phyloP scores from a whole-genome alignment of 2,888 invertebrate genomes.

The Lochmaea capreae region DNA sequence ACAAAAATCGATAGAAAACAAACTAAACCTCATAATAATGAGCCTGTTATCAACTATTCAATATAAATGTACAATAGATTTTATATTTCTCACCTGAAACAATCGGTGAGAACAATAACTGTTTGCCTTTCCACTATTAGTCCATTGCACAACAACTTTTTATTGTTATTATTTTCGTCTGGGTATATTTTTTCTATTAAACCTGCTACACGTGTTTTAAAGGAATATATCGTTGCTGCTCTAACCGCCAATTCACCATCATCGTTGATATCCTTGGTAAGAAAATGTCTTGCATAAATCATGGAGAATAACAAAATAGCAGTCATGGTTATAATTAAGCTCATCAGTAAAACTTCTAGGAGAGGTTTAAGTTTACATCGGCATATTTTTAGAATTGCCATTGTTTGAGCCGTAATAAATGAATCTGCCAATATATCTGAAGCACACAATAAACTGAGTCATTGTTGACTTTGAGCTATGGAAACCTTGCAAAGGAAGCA shows the following conservation, averaged over 20 bases:
- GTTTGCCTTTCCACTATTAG: neutral
- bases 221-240: neutral
- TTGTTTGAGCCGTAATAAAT: neutral
- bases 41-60: no score
- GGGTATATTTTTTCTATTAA: slow-evolving; percentile 2
- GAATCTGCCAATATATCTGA: neutral
- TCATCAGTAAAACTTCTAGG: slow-evolving; percentile 1
- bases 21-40: no score
- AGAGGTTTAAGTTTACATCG: slow-evolving; percentile 1
- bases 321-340: neutral
- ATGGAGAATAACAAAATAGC: neutral
- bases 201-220: neutral
- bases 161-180: neutral
- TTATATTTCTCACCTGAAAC: slow-evolving; percentile 2
- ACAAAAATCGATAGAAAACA: no score
- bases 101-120: neutral
- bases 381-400: neutral
- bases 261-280: neutral
- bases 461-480: no score
- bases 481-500: no score
- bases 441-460: neutral
- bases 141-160: slow-evolving; percentile 3
- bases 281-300: neutral
- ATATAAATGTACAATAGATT: neutral
- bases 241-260: neutral